Percentiles rank a stretch among this genome's conserved stretches.
phyloP scores from a whole-genome alignment of 2,113 vertebrate genomes.

The Neotoma lepida region DNA sequence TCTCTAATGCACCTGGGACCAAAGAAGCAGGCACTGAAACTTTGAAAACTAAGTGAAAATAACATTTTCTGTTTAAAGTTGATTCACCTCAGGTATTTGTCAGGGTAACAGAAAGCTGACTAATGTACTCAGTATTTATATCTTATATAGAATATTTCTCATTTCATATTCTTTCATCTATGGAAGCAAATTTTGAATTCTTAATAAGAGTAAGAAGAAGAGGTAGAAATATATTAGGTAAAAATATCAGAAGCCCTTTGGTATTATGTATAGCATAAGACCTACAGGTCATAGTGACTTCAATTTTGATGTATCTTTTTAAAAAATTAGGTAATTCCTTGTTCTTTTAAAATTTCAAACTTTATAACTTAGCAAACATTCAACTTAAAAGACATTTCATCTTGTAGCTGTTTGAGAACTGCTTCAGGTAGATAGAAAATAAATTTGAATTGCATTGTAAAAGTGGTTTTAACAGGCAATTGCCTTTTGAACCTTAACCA shows the following conservation, averaged over 20 bases:
- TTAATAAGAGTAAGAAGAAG: slow-evolving; percentile 31
- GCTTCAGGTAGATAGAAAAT: not conserved
- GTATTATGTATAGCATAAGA: not conserved
- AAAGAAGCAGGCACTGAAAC: not conserved
- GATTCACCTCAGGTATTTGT: not conserved
- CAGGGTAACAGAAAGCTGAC: not conserved
- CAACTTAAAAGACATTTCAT: slow-evolving; percentile 20
- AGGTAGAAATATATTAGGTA: slow-evolving; percentile 9
- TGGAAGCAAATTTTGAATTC: slow-evolving; percentile 38
- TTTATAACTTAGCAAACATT: slow-evolving; percentile 17
- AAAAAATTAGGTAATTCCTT: slow-evolving; percentile 51
- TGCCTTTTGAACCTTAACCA: slow-evolving; percentile 33
- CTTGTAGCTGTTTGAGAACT: not conserved
- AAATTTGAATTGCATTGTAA: slow-evolving; percentile 37
- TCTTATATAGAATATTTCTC: not conserved
- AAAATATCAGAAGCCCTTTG: not conserved
- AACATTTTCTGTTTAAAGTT: not conserved
- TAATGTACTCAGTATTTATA: not conserved
- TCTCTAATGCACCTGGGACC: no score
- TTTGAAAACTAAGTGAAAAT: not conserved
- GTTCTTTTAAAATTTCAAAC: slow-evolving; percentile 9
- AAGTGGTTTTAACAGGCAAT: slow-evolving; percentile 50
- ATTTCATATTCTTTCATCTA: not conserved
- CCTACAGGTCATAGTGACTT: slow-evolving; percentile 16
- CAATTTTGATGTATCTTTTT: not conserved